Base-by-base conservation (phyloP, 2,888 invertebrate genomes). In the Nomada ferruginata region DNA sequence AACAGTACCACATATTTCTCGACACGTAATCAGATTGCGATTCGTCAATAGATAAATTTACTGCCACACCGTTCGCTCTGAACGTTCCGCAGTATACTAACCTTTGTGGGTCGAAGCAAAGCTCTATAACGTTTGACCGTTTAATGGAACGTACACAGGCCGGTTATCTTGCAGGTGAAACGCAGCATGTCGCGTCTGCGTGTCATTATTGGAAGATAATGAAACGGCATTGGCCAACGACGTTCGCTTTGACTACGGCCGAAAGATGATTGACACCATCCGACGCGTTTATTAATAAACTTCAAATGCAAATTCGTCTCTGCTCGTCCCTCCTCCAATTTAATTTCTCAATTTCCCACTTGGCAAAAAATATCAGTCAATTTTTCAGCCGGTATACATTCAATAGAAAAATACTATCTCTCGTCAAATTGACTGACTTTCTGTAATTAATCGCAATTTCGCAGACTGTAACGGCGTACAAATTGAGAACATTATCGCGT, bases 131-230 rank as follows among this genome's bases (percentile, higher is more conserved):
- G 44, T 69, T 65, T 52, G 47, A 10, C 26, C n/a, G 23, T 5
- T 44, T 59, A 50, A 61, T 61, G 13, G 64, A 47, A 23, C 26
- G 71, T 50, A 59, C 64, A 80, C 55, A 72, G 42, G n/a, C 44
- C 44, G 55, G 53, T 69, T 73, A 60, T 61, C 29, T 57, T 20
- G 61, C 9, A 36, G 29, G n/a, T 44, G 47, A 53, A 68, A 80
- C 53, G 18, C 26, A 44, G 64, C 50, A 53, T 15, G 15, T 20
- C 23, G 4, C 11, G 9, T 15, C n/a, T 10, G 11, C 44, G 60
- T 44, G 13, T 68, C 44, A 59, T 83, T 77, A 78, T 47, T 57
- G 44, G 29, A 11, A 20, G 69, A 47, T 60, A 71, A 79, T 72
- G 50, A 55, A 10, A 61, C 61, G 50, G 66, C 66, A 74, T 74